Conservation (phyloP, 2,797 vertebrate genomes). For the Gadopsis bispinosus region DNA sequence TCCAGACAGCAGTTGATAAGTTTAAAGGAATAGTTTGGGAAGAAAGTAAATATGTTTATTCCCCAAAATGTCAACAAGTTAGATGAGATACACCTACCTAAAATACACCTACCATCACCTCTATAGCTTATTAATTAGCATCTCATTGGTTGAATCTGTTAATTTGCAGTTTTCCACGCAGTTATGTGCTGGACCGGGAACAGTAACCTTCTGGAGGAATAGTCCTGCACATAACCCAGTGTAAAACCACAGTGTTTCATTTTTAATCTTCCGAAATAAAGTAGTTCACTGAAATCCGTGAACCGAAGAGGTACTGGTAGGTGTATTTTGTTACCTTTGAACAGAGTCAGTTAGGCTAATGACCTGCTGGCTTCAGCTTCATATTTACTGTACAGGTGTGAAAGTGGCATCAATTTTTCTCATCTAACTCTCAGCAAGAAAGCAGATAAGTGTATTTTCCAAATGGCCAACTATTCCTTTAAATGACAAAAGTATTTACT, state of each 20-base stretch:
- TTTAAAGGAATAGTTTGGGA: not conserved
- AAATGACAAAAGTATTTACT: not conserved
- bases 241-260: not conserved
- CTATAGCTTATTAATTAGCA: not conserved
- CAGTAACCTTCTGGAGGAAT: not conserved
- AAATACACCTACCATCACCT: not conserved
- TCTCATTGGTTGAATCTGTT: conserved; percentile 1
- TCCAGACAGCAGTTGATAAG: not conserved
- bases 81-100: too few species aligned
- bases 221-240: not conserved
- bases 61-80: too few species aligned
- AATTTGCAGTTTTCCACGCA: too few species aligned
- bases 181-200: not conserved
- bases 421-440: not conserved
- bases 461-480: not conserved
- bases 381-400: not conserved
- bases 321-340: not conserved
- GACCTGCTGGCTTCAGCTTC: not conserved
- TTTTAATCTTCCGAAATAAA: conserved; percentile 18
- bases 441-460: not conserved
- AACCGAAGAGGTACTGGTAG: not conserved
- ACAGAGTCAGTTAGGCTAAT: not conserved
- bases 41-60: too few species aligned
- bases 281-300: not conserved
- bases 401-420: not conserved